These are phyloP conservation scores for Ploceus nigricollis DNA, from an alignment of 2,113 vertebrate genomes.

Conservation along the genomic window DNA sequence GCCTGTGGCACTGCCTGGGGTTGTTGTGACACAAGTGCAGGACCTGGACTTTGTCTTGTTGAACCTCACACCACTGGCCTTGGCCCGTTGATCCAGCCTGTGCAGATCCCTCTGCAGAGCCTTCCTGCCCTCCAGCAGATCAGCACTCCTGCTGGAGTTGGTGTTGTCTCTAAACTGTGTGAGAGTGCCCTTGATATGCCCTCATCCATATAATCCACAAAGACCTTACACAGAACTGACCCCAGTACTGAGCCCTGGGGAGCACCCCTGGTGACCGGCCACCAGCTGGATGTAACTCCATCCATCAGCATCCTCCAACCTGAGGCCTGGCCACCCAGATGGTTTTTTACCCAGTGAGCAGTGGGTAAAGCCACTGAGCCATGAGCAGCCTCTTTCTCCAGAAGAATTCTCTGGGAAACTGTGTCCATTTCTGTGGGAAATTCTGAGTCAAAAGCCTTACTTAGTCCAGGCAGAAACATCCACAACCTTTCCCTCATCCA, in stretches of 20 bases:
- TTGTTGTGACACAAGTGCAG: neutral
- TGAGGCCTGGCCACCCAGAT: rapidly evolving
- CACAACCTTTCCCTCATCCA: neutral
- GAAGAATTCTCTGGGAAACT: neutral
- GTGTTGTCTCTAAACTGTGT: neutral
- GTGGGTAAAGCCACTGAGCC: neutral
- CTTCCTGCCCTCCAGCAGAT: neutral
- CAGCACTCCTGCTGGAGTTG: neutral
- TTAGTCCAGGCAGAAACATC: neutral
- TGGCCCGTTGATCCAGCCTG: neutral
- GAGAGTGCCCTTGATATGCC: neutral
- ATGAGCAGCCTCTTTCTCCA: neutral
- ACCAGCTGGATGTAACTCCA: neutral
- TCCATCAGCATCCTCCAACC: neutral
- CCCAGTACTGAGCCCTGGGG: neutral
- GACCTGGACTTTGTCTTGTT: rapidly evolving
- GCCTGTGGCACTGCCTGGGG: neutral
- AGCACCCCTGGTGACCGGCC: neutral
- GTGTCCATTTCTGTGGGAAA: no score
- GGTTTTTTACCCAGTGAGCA: neutral
- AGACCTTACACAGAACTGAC: neutral
- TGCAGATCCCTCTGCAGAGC: neutral
- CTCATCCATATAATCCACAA: neutral
- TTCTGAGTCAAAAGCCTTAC: neutral
- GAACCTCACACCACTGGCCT: neutral